Base-by-base conservation (phyloP, 2,113 vertebrate genomes). In the Cavia porcellus region DNA sequence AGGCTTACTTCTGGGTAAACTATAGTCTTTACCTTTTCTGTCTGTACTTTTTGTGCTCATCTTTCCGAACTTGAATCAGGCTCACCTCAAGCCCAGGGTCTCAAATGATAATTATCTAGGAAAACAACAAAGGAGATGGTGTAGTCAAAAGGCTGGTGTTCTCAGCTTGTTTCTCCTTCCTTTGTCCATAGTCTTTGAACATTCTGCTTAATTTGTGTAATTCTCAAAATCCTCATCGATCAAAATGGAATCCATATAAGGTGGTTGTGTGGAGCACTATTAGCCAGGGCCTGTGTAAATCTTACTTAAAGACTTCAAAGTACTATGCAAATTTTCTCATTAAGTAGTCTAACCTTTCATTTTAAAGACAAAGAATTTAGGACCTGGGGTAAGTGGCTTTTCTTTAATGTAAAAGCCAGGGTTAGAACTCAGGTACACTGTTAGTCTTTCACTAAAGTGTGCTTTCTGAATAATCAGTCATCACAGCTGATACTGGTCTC, bases 281-380 rank as follows among this genome's bases (percentile, higher is more conserved):
- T 12, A 47, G 13, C n/a, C 84, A 59, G 70, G 38, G 28, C 35
- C 35, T 87, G 70, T 57, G 81, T 90, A 90, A 64, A 55, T 72
- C 84, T 92, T 57, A 62, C 5, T n/a, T 94, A 64, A 94, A 92
- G 17, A 11, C 5, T 52, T 90, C 57, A 30, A 64, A 80, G 68
- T 82, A 42, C 55, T 95, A 42, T 45, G 90, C 55, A 90, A 92
- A 90, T 92, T 1, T 86, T 66, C 89, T 82, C 38, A 24, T 62
- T 61, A 14, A 32, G 38, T 75, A 62, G 32, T 50, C 86, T 95
- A 52, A n/a, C 52, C 42, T 62, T 97, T 94, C 47, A 57, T 93
- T 97, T 97, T 75, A 96, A 96, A 94, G 75, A 95, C 94, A 94
- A 92, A 32, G 81, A 84, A 92, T 3, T 89, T 86, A 97, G 92